Base-by-base conservation (phyloP, 2,888 invertebrate genomes). In the Glyphotaelius pellucidus region DNA sequence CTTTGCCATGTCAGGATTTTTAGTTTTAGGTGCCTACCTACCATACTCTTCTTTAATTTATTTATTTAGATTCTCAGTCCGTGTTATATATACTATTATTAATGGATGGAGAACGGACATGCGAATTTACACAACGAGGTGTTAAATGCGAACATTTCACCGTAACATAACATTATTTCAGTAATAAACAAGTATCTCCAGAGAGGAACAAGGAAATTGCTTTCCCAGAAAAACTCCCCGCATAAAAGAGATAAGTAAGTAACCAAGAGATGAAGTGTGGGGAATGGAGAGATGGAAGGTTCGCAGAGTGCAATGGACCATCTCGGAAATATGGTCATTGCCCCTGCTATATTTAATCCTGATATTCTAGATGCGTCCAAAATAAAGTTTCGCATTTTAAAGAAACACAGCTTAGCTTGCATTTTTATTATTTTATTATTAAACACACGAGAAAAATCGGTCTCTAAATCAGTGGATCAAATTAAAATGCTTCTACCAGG, bases 251-350 rank as follows among this genome's bases (percentile, higher is more conserved):
- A 25, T 9, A 67, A 25, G 9, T 67, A 67, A 67, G 67, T n/a
- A n/a, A 25, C 25, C 67, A 25, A 7, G 67, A 67, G n/a, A n/a
- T 67, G 9, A 47, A 47, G 47, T 47, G 47, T 47, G 47, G 3
- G 15, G 15, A 47, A 15, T 15, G n/a, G 67, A 67, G n/a, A 67
- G 67, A 67, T n/a, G 67, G 67, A 67, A 67, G 9, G n/a, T n/a
- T n/a, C n/a, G 25, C 67, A 67, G 38, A 84, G 84, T 84, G 84
- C 84, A 84, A 84, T 35, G 84, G 84, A 84, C 84, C 35, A 84
- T 7, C 38, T 35, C 14, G 19, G 31, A 84, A 38, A 25, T 84
- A 84, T 84, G 84, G 84, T 38, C 38, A 38, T 35, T 84, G 84
- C 31, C 11, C 84, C 35, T 31, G 30, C 84, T 38, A 84, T 35